Evolutionary conservation across 2,888 invertebrate species (phyloP).

Genomic region (Nasonovia ribisnigri): DNA sequence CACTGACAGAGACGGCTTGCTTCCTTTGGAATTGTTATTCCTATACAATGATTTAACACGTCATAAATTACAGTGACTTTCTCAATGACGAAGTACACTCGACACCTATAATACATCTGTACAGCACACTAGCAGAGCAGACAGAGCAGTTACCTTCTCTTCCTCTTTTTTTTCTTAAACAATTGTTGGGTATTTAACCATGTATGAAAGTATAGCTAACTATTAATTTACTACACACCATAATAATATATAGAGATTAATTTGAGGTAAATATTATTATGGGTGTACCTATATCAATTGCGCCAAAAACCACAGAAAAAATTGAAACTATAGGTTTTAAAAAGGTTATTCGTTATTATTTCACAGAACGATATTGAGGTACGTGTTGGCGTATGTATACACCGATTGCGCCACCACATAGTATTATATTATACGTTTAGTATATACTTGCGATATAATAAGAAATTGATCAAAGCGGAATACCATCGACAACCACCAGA

Average conservation of each 20-base stretch:
- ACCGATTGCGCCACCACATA: neutral
- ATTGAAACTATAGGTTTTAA: neutral
- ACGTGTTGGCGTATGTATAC: neutral
- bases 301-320: neutral
- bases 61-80: neutral
- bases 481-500: neutral
- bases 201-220: neutral
- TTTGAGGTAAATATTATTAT: neutral
- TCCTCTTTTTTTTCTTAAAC: neutral
- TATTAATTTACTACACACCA: neutral
- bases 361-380: neutral
- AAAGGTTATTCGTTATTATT: neutral
- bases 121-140: too few species aligned
- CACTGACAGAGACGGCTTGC: too few species aligned
- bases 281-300: neutral
- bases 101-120: neutral
- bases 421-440: neutral
- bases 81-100: neutral
- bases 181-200: neutral
- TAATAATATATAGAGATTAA: neutral
- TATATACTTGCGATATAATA: neutral
- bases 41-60: neutral
- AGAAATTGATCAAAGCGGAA: neutral
- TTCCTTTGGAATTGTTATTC: too few species aligned
- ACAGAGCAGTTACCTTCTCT: neutral